A percentile compares a stretch with the other conserved stretches of the same genome.
Conservation (phyloP, 1,140 invertebrate species). For the Arion vulgaris region DNA sequence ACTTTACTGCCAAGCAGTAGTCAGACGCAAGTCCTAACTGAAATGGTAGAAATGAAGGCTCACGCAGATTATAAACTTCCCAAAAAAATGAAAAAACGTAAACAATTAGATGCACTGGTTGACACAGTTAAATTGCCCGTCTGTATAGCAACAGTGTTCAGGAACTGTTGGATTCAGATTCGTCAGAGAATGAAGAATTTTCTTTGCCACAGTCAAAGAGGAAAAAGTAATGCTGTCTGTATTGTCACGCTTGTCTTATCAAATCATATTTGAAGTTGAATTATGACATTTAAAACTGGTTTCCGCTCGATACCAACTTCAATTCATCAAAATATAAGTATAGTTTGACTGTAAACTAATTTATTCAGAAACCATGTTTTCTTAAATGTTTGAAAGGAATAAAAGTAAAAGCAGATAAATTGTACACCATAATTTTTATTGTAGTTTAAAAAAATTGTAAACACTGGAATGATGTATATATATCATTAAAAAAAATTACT, state of each 20-base stretch:
- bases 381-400: too few species aligned
- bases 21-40: not conserved
- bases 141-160: conserved; percentile 28
- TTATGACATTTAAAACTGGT: too few species aligned
- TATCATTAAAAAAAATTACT: too few species aligned
- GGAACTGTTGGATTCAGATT: conserved; percentile 35
- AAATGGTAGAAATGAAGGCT: not conserved
- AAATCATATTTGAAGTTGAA: too few species aligned
- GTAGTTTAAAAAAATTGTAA: too few species aligned
- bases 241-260: not conserved
- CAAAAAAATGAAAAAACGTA: conserved; percentile 37
- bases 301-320: too few species aligned
- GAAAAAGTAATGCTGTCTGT: conserved; percentile 1
- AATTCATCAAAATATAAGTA: too few species aligned
- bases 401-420: too few species aligned
- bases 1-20: not conserved
- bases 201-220: not conserved
- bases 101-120: conserved; percentile 36
- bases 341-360: too few species aligned
- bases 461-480: too few species aligned
- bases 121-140: conserved; percentile 34
- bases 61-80: conserved; percentile 18
- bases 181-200: conserved; percentile 30
- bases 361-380: too few species aligned
- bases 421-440: too few species aligned